Conservation (phyloP, 2,113 vertebrate species). For the Aepyceros melampus region DNA sequence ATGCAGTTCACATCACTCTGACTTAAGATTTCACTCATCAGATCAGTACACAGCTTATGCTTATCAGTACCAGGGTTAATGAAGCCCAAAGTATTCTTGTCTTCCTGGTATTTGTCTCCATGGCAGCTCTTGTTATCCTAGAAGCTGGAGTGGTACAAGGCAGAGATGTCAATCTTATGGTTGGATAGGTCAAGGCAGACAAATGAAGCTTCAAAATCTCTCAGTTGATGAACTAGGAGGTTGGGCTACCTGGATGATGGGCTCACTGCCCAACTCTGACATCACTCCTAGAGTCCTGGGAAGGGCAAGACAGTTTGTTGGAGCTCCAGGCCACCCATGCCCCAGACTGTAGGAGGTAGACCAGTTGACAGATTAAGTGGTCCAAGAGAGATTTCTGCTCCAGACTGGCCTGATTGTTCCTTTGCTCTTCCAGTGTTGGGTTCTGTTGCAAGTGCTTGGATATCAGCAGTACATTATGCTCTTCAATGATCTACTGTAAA, state of each 20-base stretch:
- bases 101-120: conserved; percentile 82
- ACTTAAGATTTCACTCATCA: background rate
- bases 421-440: conserved; percentile 83
- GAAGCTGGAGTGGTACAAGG: conserved; percentile 79
- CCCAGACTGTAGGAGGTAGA: conserved; percentile 67
- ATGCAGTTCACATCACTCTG: background rate
- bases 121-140: conserved; percentile 83
- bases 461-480: conserved; percentile 85
- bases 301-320: conserved; percentile 14
- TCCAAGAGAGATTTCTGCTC: conserved; percentile 88
- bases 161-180: conserved; percentile 81
- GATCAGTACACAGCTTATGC: background rate
- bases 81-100: conserved; percentile 82
- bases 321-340: background rate
- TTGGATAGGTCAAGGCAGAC: conserved; percentile 83
- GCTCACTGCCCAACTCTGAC: background rate
- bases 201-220: background rate
- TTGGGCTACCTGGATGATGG: background rate
- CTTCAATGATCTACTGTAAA: conserved; percentile 84
- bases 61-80: background rate
- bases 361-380: conserved; percentile 81
- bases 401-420: conserved; percentile 78
- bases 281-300: background rate
- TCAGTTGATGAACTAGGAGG: background rate
- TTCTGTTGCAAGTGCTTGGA: conserved; percentile 83